Percentiles rank a stretch among this genome's conserved stretches.
These are phyloP conservation scores for Halcyon senegalensis DNA, from an alignment of 2,113 vertebrate species.

Conservation along the genomic window DNA sequence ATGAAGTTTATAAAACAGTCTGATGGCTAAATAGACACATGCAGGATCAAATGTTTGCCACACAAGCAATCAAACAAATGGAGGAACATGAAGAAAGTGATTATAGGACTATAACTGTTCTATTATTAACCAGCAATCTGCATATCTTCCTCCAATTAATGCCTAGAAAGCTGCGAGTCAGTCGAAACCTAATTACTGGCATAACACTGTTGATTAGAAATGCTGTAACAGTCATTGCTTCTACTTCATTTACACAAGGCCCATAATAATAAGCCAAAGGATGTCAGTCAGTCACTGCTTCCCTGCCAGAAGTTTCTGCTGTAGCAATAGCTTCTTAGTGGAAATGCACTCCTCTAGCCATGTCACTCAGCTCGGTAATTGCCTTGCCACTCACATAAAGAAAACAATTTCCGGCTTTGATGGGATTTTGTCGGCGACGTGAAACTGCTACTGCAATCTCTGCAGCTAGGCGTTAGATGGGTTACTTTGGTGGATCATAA, in stretches of 20 bases:
- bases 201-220: slow-evolving; percentile 75
- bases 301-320: slow-evolving; percentile 33
- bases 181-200: slow-evolving; percentile 75
- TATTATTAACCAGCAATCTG: slow-evolving; percentile 76
- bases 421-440: not conserved
- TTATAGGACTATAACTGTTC: slow-evolving; percentile 75
- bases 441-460: slow-evolving; percentile 27
- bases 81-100: slow-evolving; percentile 72
- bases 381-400: slow-evolving; percentile 55
- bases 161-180: slow-evolving; percentile 63
- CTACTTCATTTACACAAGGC: slow-evolving; percentile 52
- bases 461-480: not conserved
- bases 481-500: slow-evolving; percentile 26
- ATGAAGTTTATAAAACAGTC: slow-evolving; percentile 22
- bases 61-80: slow-evolving; percentile 75
- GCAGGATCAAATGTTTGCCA: slow-evolving; percentile 73
- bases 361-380: slow-evolving; percentile 56
- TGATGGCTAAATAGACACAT: slow-evolving; percentile 59
- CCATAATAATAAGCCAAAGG: slow-evolving; percentile 43
- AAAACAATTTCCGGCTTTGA: slow-evolving; percentile 50
- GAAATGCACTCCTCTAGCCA: not conserved
- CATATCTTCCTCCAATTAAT: slow-evolving; percentile 73
- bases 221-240: slow-evolving; percentile 43
- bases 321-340: slow-evolving; percentile 4
- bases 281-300: slow-evolving; percentile 64